Percentiles rank a stretch among this genome's conserved stretches.
phyloP scores from a whole-genome alignment of 2,888 invertebrate species.

The Steinernema hermaphroditum region DNA sequence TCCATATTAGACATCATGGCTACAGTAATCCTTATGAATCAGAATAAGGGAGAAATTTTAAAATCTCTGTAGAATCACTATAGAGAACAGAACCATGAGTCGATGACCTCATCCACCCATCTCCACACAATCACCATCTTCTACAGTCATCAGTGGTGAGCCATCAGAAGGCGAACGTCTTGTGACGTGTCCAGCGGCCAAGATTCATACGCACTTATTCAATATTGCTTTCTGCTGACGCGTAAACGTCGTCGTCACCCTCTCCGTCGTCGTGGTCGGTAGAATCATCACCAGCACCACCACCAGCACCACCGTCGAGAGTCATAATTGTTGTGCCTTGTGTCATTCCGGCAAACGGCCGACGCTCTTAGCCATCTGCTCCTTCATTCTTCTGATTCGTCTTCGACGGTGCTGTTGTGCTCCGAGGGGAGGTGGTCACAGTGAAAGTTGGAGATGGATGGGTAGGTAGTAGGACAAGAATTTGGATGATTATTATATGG shows the following conservation, averaged over 20 bases:
- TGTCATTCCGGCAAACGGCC: constrained; percentile 30
- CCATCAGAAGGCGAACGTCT: constrained; percentile 1
- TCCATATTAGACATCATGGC: too few species aligned
- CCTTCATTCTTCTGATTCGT: constrained; percentile 21
- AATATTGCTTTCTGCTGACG: constrained; percentile 23
- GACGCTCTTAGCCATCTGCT: constrained; percentile 26
- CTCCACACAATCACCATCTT: not conserved
- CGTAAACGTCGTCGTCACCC: constrained; percentile 30
- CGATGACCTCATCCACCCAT: not conserved
- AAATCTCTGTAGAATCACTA: too few species aligned
- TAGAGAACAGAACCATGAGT: too few species aligned
- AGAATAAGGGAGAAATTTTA: too few species aligned
- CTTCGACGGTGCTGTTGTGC: not conserved
- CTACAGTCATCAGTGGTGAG: not conserved
- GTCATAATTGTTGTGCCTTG: constrained; percentile 31
- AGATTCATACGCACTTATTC: constrained; percentile 31
- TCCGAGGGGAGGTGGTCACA: too few species aligned
- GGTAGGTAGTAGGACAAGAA: too few species aligned
- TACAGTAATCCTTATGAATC: too few species aligned
- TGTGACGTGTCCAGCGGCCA: constrained; percentile 27
- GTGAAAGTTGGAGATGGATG: too few species aligned
- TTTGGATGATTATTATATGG: too few species aligned
- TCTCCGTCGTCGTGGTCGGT: constrained; percentile 18
- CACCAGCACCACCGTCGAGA: constrained; percentile 17
- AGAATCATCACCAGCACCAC: constrained; percentile 16